A percentile compares a stretch with the other conserved stretches of the same genome.
Evolutionary conservation across 2,888 invertebrate genomes (phyloP).

Genomic region (Cryptocheilus praepositus): DNA sequence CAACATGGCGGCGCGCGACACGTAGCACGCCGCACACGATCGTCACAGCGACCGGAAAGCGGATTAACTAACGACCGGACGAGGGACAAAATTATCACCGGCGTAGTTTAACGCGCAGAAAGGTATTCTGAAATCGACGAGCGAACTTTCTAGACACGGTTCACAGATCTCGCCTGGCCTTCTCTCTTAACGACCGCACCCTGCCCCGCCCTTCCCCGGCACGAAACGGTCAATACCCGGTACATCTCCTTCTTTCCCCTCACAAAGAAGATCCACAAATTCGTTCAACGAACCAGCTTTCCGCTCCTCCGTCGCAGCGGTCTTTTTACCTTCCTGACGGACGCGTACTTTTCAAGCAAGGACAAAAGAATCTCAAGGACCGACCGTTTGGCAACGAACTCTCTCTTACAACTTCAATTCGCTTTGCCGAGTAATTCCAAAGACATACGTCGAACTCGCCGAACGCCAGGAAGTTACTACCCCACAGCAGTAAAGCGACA

Average conservation of each 20-base stretch:
- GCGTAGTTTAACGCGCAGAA: neutral
- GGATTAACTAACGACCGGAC: neutral
- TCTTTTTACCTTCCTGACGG: no score
- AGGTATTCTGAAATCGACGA: slow-evolving; percentile 1
- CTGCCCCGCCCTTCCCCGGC: slow-evolving; percentile 73
- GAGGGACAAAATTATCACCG: no score
- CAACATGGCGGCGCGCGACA: slow-evolving; percentile 51
- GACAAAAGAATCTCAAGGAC: neutral
- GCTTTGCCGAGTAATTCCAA: no score
- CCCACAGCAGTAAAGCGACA: no score
- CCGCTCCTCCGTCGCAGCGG: no score
- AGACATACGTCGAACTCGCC: no score
- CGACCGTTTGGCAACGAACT: no score
- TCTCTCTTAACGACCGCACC: slow-evolving; percentile 64
- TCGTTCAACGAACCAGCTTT: no score
- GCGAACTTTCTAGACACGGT: slow-evolving; percentile 55
- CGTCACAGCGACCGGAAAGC: neutral
- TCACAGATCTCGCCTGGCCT: slow-evolving; percentile 31
- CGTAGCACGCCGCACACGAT: slow-evolving; percentile 29
- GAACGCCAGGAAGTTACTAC: no score
- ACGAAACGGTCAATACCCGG: slow-evolving; percentile 65
- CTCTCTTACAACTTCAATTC: no score
- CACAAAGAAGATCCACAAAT: no score
- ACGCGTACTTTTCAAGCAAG: neutral
- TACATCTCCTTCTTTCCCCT: neutral